These are phyloP conservation scores for Elanoides forficatus DNA, from an alignment of 2,113 vertebrate species.

Conservation along the genomic window DNA sequence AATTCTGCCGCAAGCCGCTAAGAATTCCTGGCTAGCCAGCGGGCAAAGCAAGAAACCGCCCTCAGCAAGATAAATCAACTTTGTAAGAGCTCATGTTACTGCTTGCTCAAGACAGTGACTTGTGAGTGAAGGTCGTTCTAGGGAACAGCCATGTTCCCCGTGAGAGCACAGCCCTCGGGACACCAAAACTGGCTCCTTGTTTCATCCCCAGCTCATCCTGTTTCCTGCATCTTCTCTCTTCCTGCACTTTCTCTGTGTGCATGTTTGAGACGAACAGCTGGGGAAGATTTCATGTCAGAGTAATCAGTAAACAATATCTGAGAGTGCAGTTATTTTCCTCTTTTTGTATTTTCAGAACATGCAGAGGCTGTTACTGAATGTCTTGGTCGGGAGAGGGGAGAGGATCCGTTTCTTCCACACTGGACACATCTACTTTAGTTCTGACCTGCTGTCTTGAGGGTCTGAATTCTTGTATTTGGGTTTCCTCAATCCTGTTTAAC, in stretches of 20 bases:
- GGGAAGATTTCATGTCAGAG: background rate
- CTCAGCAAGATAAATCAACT: background rate
- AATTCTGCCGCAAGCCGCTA: conserved; percentile 18
- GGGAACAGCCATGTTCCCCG: background rate
- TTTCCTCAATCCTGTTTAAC: background rate
- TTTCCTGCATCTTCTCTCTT: background rate
- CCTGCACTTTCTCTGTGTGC: background rate
- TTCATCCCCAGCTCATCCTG: background rate
- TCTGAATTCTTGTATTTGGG: background rate
- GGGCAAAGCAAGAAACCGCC: background rate
- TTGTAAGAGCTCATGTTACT: background rate
- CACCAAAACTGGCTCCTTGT: background rate
- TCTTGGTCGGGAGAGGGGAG: background rate
- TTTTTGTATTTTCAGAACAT: background rate
- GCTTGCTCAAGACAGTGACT: background rate
- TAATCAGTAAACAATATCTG: background rate
- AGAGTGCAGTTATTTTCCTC: background rate
- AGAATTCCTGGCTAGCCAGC: background rate
- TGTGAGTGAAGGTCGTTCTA: background rate
- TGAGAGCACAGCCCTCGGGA: background rate
- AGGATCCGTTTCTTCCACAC: background rate
- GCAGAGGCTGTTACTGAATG: background rate
- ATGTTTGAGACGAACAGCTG: background rate
- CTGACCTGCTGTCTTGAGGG: background rate
- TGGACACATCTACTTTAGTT: background rate